A percentile compares a stretch with the other conserved stretches of the same genome.
Conservation (phyloP, 2,888 invertebrate genomes). For the Rhabditoides inermis region DNA sequence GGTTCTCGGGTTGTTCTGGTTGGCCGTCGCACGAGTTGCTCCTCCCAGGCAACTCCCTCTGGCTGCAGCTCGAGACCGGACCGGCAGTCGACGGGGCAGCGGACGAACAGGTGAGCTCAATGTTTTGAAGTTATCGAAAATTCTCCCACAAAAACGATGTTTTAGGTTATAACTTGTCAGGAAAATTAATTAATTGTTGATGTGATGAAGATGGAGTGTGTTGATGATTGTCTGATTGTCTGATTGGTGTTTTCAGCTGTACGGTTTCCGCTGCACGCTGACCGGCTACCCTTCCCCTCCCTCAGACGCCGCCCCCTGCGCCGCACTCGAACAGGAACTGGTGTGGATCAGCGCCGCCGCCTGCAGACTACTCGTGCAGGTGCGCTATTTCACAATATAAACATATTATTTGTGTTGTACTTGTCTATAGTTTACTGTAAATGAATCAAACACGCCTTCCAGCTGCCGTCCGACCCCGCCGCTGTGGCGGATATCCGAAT, state of each 20-base stretch:
- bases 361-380: slow-evolving; percentile 40
- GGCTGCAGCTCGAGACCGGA: slow-evolving; percentile 89
- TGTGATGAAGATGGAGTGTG: too few relatives aligned
- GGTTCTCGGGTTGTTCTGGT: slow-evolving; percentile 24
- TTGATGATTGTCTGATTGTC: too few relatives aligned
- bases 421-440: too few relatives aligned
- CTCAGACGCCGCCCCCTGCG: slow-evolving; percentile 20
- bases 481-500: slow-evolving; percentile 56
- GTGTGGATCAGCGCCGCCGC: slow-evolving; percentile 45
- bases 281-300: slow-evolving; percentile 26
- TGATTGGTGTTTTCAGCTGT: slow-evolving; percentile 22
- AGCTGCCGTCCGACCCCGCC: slow-evolving; percentile 25
- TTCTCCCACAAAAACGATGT: not conserved
- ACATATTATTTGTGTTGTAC: too few relatives aligned
- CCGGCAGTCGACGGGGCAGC: slow-evolving; percentile 27
- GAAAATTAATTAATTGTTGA: too few relatives aligned
- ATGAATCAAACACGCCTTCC: too few relatives aligned
- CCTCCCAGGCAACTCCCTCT: slow-evolving; percentile 68
- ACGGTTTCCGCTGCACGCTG: slow-evolving; percentile 45
- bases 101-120: slow-evolving; percentile 16
- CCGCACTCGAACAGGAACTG: slow-evolving; percentile 47
- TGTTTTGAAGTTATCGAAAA: not conserved
- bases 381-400: not conserved
- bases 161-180: too few relatives aligned
- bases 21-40: slow-evolving; percentile 69